Percentiles rank a stretch among this genome's conserved stretches.
Evolutionary conservation across 2,113 vertebrate species (phyloP).

Genomic region (Mola mola): DNA sequence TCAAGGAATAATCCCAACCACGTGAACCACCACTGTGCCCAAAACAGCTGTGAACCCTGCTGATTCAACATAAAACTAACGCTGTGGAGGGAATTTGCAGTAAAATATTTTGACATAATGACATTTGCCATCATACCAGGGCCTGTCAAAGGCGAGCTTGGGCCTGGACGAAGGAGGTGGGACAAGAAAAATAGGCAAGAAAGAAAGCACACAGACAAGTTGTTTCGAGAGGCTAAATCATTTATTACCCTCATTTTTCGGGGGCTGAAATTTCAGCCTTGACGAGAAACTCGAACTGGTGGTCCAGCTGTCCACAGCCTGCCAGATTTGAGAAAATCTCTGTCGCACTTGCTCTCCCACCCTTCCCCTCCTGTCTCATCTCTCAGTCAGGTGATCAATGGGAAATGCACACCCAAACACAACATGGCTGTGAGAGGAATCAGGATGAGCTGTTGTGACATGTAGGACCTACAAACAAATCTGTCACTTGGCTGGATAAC

Average conservation of each 20-base stretch:
- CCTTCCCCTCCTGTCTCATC: constrained; percentile 23
- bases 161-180: constrained; percentile 28
- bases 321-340: constrained; percentile 65
- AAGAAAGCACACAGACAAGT: constrained; percentile 52
- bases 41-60: constrained; percentile 66
- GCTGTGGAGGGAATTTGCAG: constrained; percentile 34
- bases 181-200: constrained; percentile 66
- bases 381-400: constrained; percentile 79
- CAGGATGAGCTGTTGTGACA: constrained; percentile 57
- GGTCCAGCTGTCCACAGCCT: constrained; percentile 82
- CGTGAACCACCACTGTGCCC: constrained; percentile 50
- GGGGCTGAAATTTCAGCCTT: constrained; percentile 84
- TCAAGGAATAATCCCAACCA: constrained; percentile 67
- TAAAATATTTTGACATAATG: constrained; percentile 67
- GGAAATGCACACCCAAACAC: constrained; percentile 71
- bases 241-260: constrained; percentile 81
- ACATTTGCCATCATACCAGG: constrained; percentile 62
- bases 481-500: constrained; percentile 41
- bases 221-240: constrained; percentile 76
- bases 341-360: constrained; percentile 45
- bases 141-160: constrained; percentile 17
- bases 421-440: constrained; percentile 47
- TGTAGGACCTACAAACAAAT: constrained; percentile 60
- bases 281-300: constrained; percentile 79
- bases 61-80: constrained; percentile 57